Percentiles rank a stretch among this genome's conserved stretches.
These are phyloP conservation scores for Egretta garzetta DNA, from an alignment of 2,113 vertebrate species.

Conservation along the genomic window DNA sequence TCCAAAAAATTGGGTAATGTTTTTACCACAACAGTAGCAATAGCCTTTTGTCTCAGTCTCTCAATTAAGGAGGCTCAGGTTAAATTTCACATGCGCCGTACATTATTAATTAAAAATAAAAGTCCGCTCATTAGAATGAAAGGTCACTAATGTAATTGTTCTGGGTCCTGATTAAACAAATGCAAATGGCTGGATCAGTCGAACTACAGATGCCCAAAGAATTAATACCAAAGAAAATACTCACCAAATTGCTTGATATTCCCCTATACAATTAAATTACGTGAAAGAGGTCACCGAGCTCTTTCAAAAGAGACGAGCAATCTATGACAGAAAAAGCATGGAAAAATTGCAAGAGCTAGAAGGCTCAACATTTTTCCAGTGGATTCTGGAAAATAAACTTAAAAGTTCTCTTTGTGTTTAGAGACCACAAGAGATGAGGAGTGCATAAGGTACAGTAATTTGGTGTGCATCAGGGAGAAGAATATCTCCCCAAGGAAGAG, in stretches of 20 bases:
- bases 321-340: not conserved
- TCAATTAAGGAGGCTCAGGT: not conserved
- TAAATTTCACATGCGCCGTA: not conserved
- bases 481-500: not conserved
- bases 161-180: not conserved
- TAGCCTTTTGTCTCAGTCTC: not conserved
- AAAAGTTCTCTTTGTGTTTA: not conserved
- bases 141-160: not conserved
- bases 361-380: not conserved
- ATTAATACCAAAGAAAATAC: not conserved
- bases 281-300: not conserved
- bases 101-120: not conserved
- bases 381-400: not conserved
- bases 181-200: not conserved
- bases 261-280: not conserved
- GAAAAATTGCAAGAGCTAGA: not conserved
- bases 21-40: not conserved
- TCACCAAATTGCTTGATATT: not conserved
- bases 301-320: not conserved
- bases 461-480: not conserved
- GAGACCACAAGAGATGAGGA: not conserved
- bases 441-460: not conserved
- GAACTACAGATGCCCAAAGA: not conserved
- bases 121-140: not conserved
- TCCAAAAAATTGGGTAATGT: not conserved